phyloP scores from a whole-genome alignment of 2,113 vertebrate genomes.

The Aegithalos caudatus region DNA sequence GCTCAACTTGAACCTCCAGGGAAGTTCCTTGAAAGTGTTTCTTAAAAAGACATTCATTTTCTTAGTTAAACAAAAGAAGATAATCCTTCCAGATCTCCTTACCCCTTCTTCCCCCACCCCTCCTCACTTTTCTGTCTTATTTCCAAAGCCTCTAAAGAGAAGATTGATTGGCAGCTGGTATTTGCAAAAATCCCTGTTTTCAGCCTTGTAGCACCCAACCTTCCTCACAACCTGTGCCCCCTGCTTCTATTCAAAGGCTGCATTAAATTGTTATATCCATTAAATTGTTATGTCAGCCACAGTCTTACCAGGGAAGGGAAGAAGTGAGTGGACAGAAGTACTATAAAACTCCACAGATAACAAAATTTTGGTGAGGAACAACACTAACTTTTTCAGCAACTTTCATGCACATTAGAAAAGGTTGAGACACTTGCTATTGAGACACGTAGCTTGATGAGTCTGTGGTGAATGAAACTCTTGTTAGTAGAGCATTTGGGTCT shows the following conservation, averaged over 20 bases:
- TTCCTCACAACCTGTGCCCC: background rate
- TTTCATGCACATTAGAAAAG: background rate
- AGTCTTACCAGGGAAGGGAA: background rate
- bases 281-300: background rate
- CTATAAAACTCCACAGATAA: background rate
- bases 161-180: background rate
- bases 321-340: background rate
- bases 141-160: background rate
- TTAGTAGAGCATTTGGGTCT: background rate
- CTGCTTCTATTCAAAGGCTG: background rate
- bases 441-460: background rate
- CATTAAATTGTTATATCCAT: slow-evolving; percentile 33
- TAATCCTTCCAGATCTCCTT: background rate
- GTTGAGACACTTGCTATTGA: background rate
- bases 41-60: background rate
- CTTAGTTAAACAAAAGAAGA: background rate
- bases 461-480: background rate
- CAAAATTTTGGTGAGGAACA: background rate
- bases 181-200: background rate
- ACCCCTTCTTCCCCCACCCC: background rate
- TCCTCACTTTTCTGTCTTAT: background rate
- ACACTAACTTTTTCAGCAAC: background rate
- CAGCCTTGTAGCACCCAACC: background rate
- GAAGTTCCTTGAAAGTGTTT: slow-evolving; percentile 7
- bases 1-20: background rate